These are phyloP conservation scores for Xenopus tropicalis DNA, from an alignment of 2,113 vertebrate species.

Conservation along the genomic window UCB_Xtro_10.0 CM004448.2:108136501-108137000, in stretches of 20 bases:
- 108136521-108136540: no score
- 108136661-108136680: no score
- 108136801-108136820: conserved; percentile 76
- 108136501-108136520: no score
- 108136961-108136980: conserved; percentile 70
- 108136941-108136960: conserved; percentile 68
- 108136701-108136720: conserved; percentile 10
- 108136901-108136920: conserved; percentile 49
- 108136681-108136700: no score
- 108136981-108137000: conserved; percentile 70
- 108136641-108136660: no score
- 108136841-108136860: conserved; percentile 60
- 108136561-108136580: no score
- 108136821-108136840: conserved; percentile 71
- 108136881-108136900: conserved; percentile 47
- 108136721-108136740: neutral
- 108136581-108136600: no score
- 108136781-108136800: conserved; percentile 73
- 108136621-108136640: no score
- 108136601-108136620: no score
- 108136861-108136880: conserved; percentile 54
- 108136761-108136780: conserved; percentile 62
- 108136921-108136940: conserved; percentile 74
- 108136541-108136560: no score
- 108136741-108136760: conserved; percentile 3